Evolutionary conservation across 2,888 invertebrate genomes (phyloP).

Genomic region (Crossocerus cetratus): DNA sequence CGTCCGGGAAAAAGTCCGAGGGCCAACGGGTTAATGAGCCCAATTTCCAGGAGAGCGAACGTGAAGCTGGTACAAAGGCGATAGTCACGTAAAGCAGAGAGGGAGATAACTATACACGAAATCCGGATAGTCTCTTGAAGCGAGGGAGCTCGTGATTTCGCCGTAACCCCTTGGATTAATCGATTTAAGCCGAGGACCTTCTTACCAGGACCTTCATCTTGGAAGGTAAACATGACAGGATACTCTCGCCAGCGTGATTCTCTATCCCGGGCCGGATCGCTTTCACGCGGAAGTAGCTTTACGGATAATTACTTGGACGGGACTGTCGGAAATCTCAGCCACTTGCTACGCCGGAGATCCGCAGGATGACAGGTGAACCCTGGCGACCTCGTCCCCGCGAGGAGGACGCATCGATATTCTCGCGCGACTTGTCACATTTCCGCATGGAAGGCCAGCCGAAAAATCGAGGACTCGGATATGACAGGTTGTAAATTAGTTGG

Average conservation of each 20-base stretch:
- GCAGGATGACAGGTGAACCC: too few species aligned
- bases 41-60: too few species aligned
- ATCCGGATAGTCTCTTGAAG: background rate
- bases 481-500: background rate
- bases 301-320: background rate
- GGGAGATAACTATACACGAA: too few species aligned
- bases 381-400: too few species aligned
- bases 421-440: background rate
- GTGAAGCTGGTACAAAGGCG: background rate
- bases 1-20: too few species aligned
- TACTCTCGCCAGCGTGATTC: background rate
- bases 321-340: background rate
- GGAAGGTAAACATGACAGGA: slow-evolving; percentile 2
- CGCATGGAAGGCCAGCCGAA: background rate
- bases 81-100: background rate
- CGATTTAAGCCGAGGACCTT: background rate
- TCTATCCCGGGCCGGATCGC: background rate
- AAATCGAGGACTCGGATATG: background rate
- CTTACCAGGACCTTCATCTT: background rate
- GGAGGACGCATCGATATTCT: background rate
- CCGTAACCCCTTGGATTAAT: slow-evolving; percentile 5
- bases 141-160: slow-evolving; percentile 1
- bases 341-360: too few species aligned
- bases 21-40: too few species aligned
- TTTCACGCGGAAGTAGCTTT: background rate